Percentiles rank a stretch among this genome's conserved stretches.
Evolutionary conservation across 1,140 invertebrate genomes (phyloP).

Genomic region (Mamestra configurata): DNA sequence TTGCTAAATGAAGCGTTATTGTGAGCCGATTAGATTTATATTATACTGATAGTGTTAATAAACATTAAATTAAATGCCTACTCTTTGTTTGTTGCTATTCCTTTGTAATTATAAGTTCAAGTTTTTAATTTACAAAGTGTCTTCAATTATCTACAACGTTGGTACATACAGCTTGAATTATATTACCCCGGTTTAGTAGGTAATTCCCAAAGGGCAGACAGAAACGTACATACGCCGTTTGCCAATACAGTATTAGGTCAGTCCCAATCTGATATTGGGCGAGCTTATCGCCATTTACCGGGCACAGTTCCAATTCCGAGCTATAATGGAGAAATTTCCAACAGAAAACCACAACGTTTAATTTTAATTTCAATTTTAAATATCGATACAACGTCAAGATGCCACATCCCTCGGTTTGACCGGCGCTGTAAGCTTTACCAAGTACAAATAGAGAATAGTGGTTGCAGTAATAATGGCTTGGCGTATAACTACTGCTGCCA

Average conservation of each 20-base stretch:
- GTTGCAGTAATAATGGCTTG: constrained; percentile 71
- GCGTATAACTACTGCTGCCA: constrained; percentile 61
- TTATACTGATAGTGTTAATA: constrained; percentile 25
- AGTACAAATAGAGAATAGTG: constrained; percentile 78
- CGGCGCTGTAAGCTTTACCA: constrained; percentile 66
- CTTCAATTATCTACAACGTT: background rate
- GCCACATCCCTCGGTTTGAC: constrained; percentile 60
- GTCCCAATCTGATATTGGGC: constrained; percentile 38
- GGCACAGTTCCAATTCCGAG: constrained; percentile 33
- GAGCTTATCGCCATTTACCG: constrained; percentile 36
- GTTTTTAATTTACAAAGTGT: background rate
- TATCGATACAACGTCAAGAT: constrained; percentile 50
- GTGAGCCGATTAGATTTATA: background rate
- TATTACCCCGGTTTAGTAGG: constrained; percentile 10
- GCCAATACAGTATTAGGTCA: constrained; percentile 41
- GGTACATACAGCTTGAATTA: background rate
- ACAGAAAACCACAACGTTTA: constrained; percentile 39
- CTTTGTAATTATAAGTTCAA: background rate
- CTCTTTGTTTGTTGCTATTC: background rate
- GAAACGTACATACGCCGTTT: constrained; percentile 20
- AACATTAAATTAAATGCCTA: background rate
- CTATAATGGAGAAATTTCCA: constrained; percentile 37
- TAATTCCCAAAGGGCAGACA: constrained; percentile 33
- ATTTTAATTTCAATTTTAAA: constrained; percentile 42
- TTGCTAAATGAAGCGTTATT: constrained; percentile 20